Base-by-base conservation (phyloP, 2,888 invertebrate species). In the Lasioglossum villosulum region DNA sequence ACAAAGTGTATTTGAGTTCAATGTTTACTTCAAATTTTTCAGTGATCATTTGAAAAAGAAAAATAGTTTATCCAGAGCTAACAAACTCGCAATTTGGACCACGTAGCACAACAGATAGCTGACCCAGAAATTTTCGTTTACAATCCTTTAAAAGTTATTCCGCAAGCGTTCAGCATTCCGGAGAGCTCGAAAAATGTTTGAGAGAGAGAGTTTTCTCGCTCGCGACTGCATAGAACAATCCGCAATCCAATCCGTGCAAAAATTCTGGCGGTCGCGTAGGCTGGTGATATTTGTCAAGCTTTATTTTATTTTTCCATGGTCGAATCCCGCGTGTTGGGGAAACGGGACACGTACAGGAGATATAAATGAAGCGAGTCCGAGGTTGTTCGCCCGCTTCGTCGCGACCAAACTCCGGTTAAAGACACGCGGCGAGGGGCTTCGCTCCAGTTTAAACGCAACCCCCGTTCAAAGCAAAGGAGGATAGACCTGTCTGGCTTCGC, bases 401-500 rank as follows among this genome's bases (percentile, higher is more conserved):
- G 70, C 82, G 72, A 71, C 82, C 80, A 83, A 88, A 88, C 88
- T 88, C 88, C 79, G 78, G 88, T 86, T 83, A 88, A 68, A 88
- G 88, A 84, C 88, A 75, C 73, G 48, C 73, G 23, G 70, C 76
- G 68, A 81, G 59, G 77, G 88, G 88, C 81, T 88, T 88, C 88
- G 63, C 42, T 80, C 75, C 79, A 87, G 85, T 85, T 80, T 88
- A 81, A 74, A 78, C 80, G 82, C 59, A 75, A 78, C 80, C 81
- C 70, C n/a, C 5, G 8, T 30, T 14, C 4, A 39, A 45, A 73
- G 27, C 37, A 78, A 73, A 74, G 78, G 74, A 56, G 82, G 70
- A 30, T 27, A 76, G 80, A 86, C 88, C 78, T 74, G 88, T 88
- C 88, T 88, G 88, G 88, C 88, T 88, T 88, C 86, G 86, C 78